Conservation (phyloP, 2,113 vertebrate genomes). For the Pomatostomus ruficeps region DNA sequence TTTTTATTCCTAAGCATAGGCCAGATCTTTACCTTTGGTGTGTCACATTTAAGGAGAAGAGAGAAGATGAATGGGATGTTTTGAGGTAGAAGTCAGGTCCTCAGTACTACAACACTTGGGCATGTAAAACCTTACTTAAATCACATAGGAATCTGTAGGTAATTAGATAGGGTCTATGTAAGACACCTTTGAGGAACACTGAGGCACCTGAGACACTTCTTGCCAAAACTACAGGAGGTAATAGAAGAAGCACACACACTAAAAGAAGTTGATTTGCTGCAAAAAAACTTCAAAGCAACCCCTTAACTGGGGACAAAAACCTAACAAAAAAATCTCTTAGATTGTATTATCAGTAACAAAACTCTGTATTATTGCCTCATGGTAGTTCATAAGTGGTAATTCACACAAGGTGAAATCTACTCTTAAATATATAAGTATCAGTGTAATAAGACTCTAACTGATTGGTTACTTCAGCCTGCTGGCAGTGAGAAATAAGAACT, state of each 20-base stretch:
- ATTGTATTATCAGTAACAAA: neutral
- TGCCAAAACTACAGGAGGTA: neutral
- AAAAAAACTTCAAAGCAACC: neutral
- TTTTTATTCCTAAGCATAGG: neutral
- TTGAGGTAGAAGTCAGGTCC: neutral
- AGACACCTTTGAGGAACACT: neutral
- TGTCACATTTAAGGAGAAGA: neutral
- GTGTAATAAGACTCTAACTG: neutral
- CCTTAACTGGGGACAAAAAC: neutral
- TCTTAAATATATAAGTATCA: neutral
- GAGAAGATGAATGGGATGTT: neutral
- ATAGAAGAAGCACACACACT: neutral
- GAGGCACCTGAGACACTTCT: neutral
- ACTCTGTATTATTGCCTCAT: neutral
- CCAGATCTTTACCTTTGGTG: neutral
- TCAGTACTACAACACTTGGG: neutral
- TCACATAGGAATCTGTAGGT: neutral
- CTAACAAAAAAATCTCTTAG: neutral
- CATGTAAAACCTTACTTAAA: neutral
- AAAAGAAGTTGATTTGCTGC: neutral
- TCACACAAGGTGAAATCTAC: neutral
- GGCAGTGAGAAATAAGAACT: neutral
- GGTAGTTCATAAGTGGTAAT: neutral
- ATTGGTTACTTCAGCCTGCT: neutral
- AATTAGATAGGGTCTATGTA: neutral